These are phyloP conservation scores for Heloderma charlesbogerti DNA, from an alignment of 2,113 vertebrate species.

Conservation along the genomic window DNA sequence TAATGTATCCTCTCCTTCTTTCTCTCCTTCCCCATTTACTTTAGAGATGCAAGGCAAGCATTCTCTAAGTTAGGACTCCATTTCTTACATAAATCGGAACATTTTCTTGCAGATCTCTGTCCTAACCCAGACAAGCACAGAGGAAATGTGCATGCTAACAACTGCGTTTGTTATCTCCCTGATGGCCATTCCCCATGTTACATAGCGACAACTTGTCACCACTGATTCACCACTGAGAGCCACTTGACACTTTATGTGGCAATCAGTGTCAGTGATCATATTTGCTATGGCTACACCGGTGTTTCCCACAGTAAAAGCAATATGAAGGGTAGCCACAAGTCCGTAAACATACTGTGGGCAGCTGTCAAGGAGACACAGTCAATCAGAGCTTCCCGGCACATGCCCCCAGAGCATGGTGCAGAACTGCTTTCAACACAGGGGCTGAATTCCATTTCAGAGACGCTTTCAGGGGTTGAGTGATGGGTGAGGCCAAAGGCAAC, in stretches of 20 bases:
- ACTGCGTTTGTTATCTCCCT: neutral
- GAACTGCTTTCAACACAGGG: too few relatives aligned
- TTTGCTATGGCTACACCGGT: neutral
- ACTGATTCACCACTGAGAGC: neutral
- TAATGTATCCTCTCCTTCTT: neutral
- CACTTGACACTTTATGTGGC: neutral
- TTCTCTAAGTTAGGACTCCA: slow-evolving; percentile 11
- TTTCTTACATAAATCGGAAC: slow-evolving; percentile 24
- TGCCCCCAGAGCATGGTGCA: neutral
- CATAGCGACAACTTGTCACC: neutral
- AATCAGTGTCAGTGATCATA: neutral
- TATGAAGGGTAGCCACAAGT: neutral
- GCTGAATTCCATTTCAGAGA: too few relatives aligned
- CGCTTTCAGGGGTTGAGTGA: too few relatives aligned
- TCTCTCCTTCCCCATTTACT: slow-evolving; percentile 10
- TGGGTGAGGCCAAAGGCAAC: too few relatives aligned
- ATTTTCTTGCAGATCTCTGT: neutral
- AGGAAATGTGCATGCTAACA: neutral
- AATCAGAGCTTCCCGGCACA: neutral
- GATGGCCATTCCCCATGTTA: neutral
- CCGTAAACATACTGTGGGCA: neutral
- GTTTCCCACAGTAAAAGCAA: neutral
- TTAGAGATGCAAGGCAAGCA: slow-evolving; percentile 24
- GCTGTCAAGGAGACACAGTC: neutral
- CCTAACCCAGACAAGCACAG: neutral